These are phyloP conservation scores for Channa argus DNA, from an alignment of 2,113 vertebrate genomes.

Conservation along the genomic window DNA sequence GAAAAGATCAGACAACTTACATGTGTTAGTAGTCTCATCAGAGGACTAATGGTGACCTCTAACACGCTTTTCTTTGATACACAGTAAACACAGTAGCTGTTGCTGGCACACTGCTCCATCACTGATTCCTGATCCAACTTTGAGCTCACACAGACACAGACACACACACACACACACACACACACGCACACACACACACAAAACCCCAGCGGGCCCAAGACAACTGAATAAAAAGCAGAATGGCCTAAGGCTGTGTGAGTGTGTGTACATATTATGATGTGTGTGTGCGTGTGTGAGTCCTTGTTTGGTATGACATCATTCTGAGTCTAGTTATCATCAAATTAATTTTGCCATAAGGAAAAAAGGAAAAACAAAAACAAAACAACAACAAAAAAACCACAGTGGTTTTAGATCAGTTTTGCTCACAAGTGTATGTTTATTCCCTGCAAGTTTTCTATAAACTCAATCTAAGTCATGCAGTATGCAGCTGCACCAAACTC, in stretches of 20 bases:
- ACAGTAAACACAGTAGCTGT: background rate
- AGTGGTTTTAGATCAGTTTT: slow-evolving; percentile 31
- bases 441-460: slow-evolving; percentile 30
- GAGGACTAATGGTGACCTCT: slow-evolving; percentile 45
- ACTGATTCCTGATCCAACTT: background rate
- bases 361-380: background rate
- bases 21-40: slow-evolving; percentile 48
- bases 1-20: slow-evolving; percentile 56
- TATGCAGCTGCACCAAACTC: background rate
- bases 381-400: slow-evolving; percentile 44
- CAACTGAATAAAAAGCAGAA: slow-evolving; percentile 65
- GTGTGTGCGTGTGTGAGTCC: slow-evolving; percentile 1
- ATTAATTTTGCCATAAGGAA: slow-evolving; percentile 37
- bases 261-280: slow-evolving; percentile 16
- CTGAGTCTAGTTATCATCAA: slow-evolving; percentile 53
- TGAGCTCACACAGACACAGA: background rate
- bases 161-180: slow-evolving; percentile 21
- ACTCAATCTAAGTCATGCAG: slow-evolving; percentile 38
- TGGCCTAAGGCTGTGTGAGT: slow-evolving; percentile 56
- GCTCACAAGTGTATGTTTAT: background rate
- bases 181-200: slow-evolving; percentile 28
- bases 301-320: slow-evolving; percentile 63
- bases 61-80: background rate
- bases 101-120: slow-evolving; percentile 6
- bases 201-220: slow-evolving; percentile 41